Base-by-base conservation (phyloP, 2,797 vertebrate species). In the Gymnothorax javanicus region DNA sequence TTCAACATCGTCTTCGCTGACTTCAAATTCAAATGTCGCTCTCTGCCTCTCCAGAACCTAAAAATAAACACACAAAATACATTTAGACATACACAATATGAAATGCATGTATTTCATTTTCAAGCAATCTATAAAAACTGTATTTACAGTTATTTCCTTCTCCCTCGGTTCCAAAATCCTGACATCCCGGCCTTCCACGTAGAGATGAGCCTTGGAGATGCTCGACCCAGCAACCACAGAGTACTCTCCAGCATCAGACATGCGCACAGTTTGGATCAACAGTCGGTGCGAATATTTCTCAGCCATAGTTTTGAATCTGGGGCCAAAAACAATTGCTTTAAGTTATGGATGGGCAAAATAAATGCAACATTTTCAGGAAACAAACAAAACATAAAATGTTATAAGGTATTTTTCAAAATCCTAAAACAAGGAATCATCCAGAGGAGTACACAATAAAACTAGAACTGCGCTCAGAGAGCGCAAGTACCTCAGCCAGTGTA, bases 141-240 rank as follows among this genome's bases (percentile, higher is more conserved):
- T 75, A 64, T 91, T 94, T 91, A 96, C 95, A n/a, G 92, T 94
- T 85, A 97, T 93, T 77, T 94, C 91, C 20, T 92, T 92, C 86
- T 95, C 91, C 0, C 89, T 92, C 0, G 94, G 96, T 86, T 96
- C 95, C 0, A 93, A 92, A 89, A 97, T 97, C 23, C 94, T 91
- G 90, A 99, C 93, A 89, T 99, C 98, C 43, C 98, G 96, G 84
- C 98, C 98, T 94, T 99, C 99, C 13, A 99, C 98, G 0, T 90
- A 92, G 89, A 99, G 95, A 59, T 95, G 96, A 85, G 97, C 98
- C 58, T 95, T 98, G 56, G 98, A 99, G 84, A 98, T 94, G 71
- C 96, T 99, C 82, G 98, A 97, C 15, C 99, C 99, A 12, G 98
- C 98, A 79, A 99, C 98, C 85, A 98, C 98, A 0, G 97, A 96